Conservation (phyloP, 2,113 vertebrate species). For the Ardeotis arabs region DNA sequence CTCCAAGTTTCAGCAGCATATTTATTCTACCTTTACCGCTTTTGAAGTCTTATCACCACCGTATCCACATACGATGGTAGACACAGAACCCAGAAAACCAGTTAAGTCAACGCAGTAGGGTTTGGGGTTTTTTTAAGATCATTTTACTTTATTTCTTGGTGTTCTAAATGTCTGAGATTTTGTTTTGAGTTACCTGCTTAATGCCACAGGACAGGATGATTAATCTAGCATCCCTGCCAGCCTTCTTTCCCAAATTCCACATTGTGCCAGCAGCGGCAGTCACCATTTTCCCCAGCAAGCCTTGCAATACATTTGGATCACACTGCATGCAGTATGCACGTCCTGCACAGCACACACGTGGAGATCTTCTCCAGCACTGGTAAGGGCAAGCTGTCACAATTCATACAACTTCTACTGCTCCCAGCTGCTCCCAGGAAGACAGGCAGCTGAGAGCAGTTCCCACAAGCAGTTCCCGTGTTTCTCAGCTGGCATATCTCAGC, state of each 20-base stretch:
- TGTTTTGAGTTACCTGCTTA: neutral
- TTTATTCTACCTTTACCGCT: neutral
- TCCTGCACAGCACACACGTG: neutral
- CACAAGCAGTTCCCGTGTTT: too few species aligned
- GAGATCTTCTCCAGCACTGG: neutral
- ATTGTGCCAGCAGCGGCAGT: neutral
- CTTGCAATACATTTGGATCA: neutral
- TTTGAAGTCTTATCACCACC: neutral
- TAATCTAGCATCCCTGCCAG: neutral
- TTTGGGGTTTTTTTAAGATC: fast-evolving
- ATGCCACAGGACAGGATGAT: neutral
- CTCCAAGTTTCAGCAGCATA: neutral
- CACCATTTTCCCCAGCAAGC: neutral
- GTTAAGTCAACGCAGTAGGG: neutral
- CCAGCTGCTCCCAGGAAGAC: too few species aligned
- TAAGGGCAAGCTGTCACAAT: neutral
- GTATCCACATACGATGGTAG: neutral
- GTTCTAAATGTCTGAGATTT: neutral
- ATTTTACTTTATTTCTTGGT: neutral
- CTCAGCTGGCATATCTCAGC: neutral
- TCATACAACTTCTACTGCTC: neutral
- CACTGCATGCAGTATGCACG: fast-evolving
- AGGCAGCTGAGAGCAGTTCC: neutral
- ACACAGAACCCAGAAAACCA: neutral
- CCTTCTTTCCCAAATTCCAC: neutral